Percentiles rank a stretch among this genome's conserved stretches.
phyloP scores from a whole-genome alignment of 2,888 invertebrate genomes.

The Leucoptera coffeella region DNA sequence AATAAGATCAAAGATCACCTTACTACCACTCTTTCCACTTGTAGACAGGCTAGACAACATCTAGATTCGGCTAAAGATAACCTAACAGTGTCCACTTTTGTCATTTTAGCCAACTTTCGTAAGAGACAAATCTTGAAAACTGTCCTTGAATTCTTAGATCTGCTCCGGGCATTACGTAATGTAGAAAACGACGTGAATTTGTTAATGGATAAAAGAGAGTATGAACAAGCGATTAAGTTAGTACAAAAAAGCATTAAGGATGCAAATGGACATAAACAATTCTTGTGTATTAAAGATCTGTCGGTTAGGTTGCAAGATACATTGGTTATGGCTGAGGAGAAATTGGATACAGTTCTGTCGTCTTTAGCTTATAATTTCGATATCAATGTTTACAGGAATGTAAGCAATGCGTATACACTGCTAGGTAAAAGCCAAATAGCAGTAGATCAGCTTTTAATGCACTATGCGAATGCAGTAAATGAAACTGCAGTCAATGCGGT shows the following conservation, averaged over 20 bases:
- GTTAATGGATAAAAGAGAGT: conserved; percentile 76
- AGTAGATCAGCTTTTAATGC: conserved; percentile 93
- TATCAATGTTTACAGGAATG: conserved; percentile 67
- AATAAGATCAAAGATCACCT: conserved; percentile 66
- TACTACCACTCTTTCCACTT: conserved; percentile 62
- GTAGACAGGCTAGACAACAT: conserved; percentile 65
- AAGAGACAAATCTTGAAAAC: conserved; percentile 79
- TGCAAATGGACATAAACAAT: conserved; percentile 79
- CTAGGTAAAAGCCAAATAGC: conserved; percentile 89
- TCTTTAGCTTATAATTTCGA: conserved; percentile 74
- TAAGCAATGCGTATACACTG: conserved; percentile 82
- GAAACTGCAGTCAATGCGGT: conserved; percentile 63
- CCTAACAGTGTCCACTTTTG: conserved; percentile 78
- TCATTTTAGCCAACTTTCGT: conserved; percentile 85
- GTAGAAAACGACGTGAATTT: conserved; percentile 82
- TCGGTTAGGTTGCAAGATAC: conserved; percentile 85
- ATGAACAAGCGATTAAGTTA: conserved; percentile 84
- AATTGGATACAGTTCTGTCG: conserved; percentile 79
- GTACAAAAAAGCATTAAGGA: conserved; percentile 83
- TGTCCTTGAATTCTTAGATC: conserved; percentile 66
- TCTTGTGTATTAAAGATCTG: conserved; percentile 84
- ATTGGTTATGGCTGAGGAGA: conserved; percentile 84
- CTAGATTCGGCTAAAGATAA: conserved; percentile 72
- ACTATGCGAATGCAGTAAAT: conserved; percentile 89
- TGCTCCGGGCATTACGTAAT: conserved; percentile 54